Conservation (phyloP, 2,797 vertebrate species). For the Myripristis jacobus region DNA sequence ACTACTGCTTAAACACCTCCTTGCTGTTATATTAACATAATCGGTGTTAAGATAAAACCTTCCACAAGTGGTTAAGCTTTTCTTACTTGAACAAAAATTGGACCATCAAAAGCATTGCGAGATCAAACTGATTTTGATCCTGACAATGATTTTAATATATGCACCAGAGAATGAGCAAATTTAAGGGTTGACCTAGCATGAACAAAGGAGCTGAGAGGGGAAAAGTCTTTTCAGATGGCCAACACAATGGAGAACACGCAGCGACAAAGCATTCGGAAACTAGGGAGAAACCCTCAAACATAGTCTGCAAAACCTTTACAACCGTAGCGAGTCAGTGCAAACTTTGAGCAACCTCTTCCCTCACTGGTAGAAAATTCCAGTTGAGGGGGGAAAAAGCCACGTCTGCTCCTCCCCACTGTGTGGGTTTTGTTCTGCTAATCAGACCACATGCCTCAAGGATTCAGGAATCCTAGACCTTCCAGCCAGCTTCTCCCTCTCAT, state of each 20-base stretch:
- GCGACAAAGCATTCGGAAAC: conserved; percentile 42
- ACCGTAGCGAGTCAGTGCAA: conserved; percentile 60
- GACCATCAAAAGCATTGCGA: conserved; percentile 17
- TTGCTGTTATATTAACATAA: conserved; percentile 70
- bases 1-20: conserved; percentile 69
- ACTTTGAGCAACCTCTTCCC: conserved; percentile 68
- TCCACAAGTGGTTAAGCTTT: conserved; percentile 42
- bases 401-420: conserved; percentile 83
- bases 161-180: background rate
- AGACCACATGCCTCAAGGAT: conserved; percentile 84
- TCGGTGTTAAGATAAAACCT: conserved; percentile 58
- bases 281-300: conserved; percentile 57
- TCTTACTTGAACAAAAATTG: conserved; percentile 4
- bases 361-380: conserved; percentile 77
- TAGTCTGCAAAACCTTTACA: conserved; percentile 56
- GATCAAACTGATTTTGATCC: conserved; percentile 27
- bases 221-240: conserved; percentile 17
- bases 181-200: background rate
- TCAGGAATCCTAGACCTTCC: conserved; percentile 81
- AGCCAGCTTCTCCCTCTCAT: conserved; percentile 75
- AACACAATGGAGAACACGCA: conserved; percentile 32
- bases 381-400: conserved; percentile 37
- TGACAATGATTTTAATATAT: conserved; percentile 27
- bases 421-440: conserved; percentile 85
- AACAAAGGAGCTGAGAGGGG: conserved; percentile 5